These are phyloP conservation scores for Solenopsis invicta DNA, from an alignment of 1,140 invertebrate genomes.

Conservation along the genomic window DNA sequence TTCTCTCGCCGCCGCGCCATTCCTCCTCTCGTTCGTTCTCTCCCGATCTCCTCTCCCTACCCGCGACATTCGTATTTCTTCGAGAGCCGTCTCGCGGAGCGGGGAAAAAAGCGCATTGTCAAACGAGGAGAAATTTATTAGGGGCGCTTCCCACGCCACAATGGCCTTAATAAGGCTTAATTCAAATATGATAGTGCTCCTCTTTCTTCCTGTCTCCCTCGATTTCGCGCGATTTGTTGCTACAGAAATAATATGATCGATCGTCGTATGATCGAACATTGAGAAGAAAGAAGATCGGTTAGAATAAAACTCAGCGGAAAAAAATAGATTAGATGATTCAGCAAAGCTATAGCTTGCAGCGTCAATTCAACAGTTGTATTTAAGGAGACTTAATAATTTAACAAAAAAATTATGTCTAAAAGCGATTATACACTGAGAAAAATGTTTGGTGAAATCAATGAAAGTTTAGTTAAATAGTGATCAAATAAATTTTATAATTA, in stretches of 20 bases:
- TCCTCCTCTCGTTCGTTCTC: conserved; percentile 39
- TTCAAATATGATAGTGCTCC: conserved; percentile 61
- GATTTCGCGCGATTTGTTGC: conserved; percentile 2
- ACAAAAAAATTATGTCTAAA: too few relatives aligned
- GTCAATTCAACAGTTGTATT: too few relatives aligned
- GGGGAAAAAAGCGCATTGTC: conserved; percentile 35
- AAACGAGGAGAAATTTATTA: conserved; percentile 71
- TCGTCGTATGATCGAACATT: not conserved
- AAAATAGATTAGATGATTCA: too few relatives aligned
- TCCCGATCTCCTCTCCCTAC: not conserved
- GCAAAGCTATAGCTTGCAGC: too few relatives aligned
- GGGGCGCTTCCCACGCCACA: conserved; percentile 38
- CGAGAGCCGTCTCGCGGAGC: not conserved
- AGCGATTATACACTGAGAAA: too few relatives aligned
- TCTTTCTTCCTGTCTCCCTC: not conserved
- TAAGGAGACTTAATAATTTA: too few relatives aligned
- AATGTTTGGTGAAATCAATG: too few relatives aligned
- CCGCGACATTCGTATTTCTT: conserved; percentile 31
- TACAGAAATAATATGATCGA: not conserved
- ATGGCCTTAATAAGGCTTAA: conserved; percentile 72
- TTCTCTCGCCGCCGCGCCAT: conserved; percentile 22
- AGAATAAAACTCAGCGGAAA: not conserved
- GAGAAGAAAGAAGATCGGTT: not conserved
- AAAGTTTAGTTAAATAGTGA: too few relatives aligned
- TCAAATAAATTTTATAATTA: too few relatives aligned